These are phyloP conservation scores for Cliona cf. orientalis DNA, from an alignment of 37 sponge, comb jelly and placozoan genomes.

Conservation along the genomic window DNA sequence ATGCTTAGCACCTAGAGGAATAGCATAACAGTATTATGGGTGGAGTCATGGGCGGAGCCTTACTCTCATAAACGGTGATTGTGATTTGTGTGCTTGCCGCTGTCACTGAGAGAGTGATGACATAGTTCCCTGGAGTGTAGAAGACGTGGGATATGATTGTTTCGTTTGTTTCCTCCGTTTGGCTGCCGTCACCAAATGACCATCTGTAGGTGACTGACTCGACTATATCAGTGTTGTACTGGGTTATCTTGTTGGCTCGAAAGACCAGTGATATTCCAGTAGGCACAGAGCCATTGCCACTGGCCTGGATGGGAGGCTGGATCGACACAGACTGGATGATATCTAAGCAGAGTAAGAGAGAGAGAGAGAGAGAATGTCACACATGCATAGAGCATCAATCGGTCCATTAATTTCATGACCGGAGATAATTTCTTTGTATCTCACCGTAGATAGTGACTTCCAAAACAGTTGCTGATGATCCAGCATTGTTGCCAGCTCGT, in stretches of 20 bases:
- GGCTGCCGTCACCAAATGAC: conserved; percentile 21
- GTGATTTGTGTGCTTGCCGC: not conserved
- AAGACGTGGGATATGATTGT: conserved; percentile 6
- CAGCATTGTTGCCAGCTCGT: conserved; percentile 26
- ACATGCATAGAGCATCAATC: not conserved
- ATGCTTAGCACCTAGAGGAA: not conserved
- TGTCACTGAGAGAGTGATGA: not conserved
- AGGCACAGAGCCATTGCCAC: not conserved
- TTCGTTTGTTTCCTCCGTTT: not conserved
- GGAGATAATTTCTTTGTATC: not conserved
- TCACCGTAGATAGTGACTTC: conserved; percentile 3
- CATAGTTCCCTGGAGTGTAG: conserved; percentile 11
- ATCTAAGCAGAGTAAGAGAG: not conserved
- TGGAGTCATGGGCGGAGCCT: not conserved
- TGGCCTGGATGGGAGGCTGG: not conserved
- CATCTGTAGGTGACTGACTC: conserved; percentile 30
- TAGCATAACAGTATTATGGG: not conserved
- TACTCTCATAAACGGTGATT: not conserved
- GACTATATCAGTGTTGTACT: not conserved
- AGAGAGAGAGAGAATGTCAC: not conserved
- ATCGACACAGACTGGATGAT: not conserved
- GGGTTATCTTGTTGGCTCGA: not conserved
- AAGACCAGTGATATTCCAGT: not conserved
- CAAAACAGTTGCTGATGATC: not conserved
- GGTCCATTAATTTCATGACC: not conserved